A percentile compares a stretch with the other conserved stretches of the same genome.
These are phyloP conservation scores for Crematogaster levior DNA, from an alignment of 2,888 invertebrate genomes.

Conservation along the genomic window DNA sequence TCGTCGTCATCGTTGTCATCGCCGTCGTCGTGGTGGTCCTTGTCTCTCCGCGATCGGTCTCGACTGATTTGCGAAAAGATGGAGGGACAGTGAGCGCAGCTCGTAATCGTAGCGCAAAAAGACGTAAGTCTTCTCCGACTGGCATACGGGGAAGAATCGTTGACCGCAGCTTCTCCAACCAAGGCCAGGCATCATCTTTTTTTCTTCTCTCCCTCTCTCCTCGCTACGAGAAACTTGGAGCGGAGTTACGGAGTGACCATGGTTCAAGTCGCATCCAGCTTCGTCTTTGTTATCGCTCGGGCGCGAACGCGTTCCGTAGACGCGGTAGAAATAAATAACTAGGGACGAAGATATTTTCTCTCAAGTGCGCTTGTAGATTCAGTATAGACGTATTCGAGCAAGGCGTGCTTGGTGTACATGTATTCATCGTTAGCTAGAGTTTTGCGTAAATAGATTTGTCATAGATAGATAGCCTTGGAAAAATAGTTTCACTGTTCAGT, in stretches of 20 bases:
- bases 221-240: background rate
- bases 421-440: background rate
- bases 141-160: slow-evolving; percentile 31
- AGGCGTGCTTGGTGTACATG: slow-evolving; percentile 1
- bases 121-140: slow-evolving; percentile 22
- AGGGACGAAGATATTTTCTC: background rate
- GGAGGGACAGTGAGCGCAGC: background rate
- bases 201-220: background rate
- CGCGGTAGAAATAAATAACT: slow-evolving; percentile 6
- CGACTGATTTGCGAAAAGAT: slow-evolving; percentile 29
- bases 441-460: slow-evolving; percentile 9
- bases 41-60: slow-evolving; percentile 13
- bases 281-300: slow-evolving; percentile 41
- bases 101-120: slow-evolving; percentile 29
- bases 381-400: background rate
- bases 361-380: background rate
- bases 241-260: background rate
- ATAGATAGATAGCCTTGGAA: background rate
- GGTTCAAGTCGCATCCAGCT: background rate
- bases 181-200: slow-evolving; percentile 40
- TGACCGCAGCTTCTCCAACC: slow-evolving; percentile 39
- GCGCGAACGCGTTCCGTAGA: slow-evolving; percentile 15
- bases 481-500: background rate
- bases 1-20: background rate
- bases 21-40: background rate